A percentile compares a stretch with the other conserved stretches of the same genome.
Evolutionary conservation across 2,797 vertebrate species (phyloP).

Genomic region (Peromyscus attwateri): DNA sequence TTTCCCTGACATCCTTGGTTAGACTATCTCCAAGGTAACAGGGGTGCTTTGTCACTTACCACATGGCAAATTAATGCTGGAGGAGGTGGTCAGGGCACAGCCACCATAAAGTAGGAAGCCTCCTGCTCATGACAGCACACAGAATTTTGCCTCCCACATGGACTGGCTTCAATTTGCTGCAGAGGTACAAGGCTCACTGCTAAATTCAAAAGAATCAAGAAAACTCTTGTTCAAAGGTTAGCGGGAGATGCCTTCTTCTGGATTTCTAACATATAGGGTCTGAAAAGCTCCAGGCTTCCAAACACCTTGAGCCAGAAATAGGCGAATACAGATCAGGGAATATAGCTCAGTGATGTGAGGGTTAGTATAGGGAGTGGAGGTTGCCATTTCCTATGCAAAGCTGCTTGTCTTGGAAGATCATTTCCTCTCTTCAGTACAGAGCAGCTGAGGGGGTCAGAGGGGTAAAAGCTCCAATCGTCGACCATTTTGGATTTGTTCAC

Average conservation of each 20-base stretch:
- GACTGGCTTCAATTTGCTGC: neutral
- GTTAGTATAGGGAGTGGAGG: neutral
- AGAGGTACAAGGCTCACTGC: neutral
- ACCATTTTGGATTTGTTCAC: neutral
- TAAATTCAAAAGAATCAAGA: constrained; percentile 40
- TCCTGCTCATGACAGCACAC: neutral
- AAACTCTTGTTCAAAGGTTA: constrained; percentile 68
- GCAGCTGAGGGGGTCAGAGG: neutral
- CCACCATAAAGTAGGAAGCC: neutral
- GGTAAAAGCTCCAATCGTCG: neutral
- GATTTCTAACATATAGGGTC: neutral
- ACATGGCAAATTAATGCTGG: neutral
- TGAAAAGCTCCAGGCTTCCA: constrained; percentile 24
- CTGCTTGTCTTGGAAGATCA: neutral
- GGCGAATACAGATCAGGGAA: neutral
- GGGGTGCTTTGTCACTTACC: neutral
- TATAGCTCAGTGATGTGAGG: neutral
- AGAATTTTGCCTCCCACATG: neutral
- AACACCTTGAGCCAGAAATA: neutral
- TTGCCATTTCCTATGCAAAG: neutral
- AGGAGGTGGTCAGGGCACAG: neutral
- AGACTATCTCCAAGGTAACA: neutral
- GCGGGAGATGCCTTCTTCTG: neutral
- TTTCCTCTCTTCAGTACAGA: neutral
- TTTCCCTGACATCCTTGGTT: neutral